These are phyloP conservation scores for Mirza zaza DNA, from an alignment of 2,113 vertebrate species.

Conservation along the genomic window DNA sequence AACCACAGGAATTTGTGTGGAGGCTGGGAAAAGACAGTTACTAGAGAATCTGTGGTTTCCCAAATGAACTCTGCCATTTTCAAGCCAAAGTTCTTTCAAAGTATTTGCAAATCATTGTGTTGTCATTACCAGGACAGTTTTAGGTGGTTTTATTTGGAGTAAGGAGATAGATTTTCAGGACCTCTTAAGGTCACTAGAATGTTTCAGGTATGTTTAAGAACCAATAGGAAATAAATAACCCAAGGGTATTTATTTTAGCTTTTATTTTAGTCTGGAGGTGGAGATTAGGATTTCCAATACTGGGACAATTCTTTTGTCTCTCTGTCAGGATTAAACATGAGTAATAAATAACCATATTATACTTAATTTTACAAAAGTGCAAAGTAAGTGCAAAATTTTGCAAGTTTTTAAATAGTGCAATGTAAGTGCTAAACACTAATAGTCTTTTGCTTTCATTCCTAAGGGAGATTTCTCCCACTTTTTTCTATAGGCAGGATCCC, in stretches of 20 bases:
- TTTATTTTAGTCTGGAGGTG: background rate
- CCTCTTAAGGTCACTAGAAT: background rate
- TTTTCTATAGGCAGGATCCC: background rate
- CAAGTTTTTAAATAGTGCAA: slow-evolving; percentile 23
- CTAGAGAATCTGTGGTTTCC: background rate
- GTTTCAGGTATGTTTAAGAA: background rate
- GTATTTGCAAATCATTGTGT: slow-evolving; percentile 19
- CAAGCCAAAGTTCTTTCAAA: background rate
- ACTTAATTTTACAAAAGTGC: slow-evolving; percentile 61
- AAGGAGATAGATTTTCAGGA: background rate
- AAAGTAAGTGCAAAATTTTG: slow-evolving; percentile 42
- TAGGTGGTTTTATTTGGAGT: background rate
- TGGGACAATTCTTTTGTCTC: background rate
- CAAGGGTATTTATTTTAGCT: background rate
- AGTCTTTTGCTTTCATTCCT: background rate
- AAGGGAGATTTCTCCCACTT: background rate
- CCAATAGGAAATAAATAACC: background rate
- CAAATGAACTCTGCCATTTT: background rate
- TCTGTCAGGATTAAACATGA: slow-evolving; percentile 43
- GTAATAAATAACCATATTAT: slow-evolving; percentile 29
- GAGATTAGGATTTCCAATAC: slow-evolving; percentile 11
- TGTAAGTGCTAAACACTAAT: background rate
- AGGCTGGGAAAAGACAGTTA: background rate
- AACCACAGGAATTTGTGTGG: background rate
- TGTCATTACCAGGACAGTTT: background rate